Evolutionary conservation across 2,888 invertebrate genomes (phyloP), one percentile per base, ranked within the genome.

Genomic region (Aporophyla nigra): DNA sequence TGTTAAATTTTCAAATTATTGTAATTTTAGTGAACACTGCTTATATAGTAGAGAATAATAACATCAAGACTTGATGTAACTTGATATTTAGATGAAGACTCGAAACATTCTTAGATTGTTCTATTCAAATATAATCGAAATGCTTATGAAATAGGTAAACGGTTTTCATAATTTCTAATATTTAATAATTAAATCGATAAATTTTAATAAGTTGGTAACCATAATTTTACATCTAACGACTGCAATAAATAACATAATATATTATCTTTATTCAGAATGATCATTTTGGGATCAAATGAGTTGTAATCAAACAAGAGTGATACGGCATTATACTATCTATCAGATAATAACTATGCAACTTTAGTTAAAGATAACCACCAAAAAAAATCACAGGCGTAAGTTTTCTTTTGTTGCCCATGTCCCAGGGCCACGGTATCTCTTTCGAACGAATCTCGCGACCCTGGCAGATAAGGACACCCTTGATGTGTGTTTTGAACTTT

Each of bases 1-100:
- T 85, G 54, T 75, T 65, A 58, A 4, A 71, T 71, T 71, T 70
- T 74, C 49, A 62, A 69, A 70, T 69, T 56, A 67, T 76, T 82
- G 46, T 54, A 49, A 33, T 16, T 62, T 67, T 54, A 54, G 24
- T 53, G 14, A 67, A 62, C 68, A 59, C 16, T 33, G n/a, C 51
- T 49, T 65, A 40, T 43, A 65, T 10, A 14, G 27, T 16, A 53
- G 3, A 40, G 0, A 33, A 58, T 76, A 59, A 54, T 71, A 62
- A 33, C n/a, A 33, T 0, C 40, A 59, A 27, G 5, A 40, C 56
- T 27, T 24, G 56, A 62, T 73, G 78, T 66, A 82, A 81, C 58
- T 49, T 71, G 66, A 81, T 78, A 78, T 49, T 63, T 69, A 53
- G 54, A 66, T 65, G 56, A 69, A 65, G 2, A 27, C 1, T 10